Percentiles rank a stretch among this genome's conserved stretches.
Conservation (phyloP, 2,888 invertebrate genomes). For the Philereme transversata region DNA sequence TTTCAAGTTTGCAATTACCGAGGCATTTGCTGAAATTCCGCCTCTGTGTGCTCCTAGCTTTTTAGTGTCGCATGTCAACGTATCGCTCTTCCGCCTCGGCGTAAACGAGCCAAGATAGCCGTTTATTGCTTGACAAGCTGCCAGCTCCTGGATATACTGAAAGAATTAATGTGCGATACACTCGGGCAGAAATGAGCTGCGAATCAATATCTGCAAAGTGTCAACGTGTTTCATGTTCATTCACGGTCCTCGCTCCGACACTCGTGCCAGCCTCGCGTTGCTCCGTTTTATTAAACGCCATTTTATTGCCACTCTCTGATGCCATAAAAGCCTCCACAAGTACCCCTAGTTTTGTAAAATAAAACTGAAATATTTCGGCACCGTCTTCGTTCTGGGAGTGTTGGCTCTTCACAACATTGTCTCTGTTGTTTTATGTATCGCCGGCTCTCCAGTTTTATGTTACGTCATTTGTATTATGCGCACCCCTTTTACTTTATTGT, state of each 20-base stretch:
- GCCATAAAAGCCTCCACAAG: conserved; percentile 59
- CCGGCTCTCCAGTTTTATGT: conserved; percentile 60
- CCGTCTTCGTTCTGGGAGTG: conserved; percentile 58
- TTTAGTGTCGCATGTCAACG: conserved; percentile 59
- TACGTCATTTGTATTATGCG: conserved; percentile 58
- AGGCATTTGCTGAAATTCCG: conserved; percentile 59
- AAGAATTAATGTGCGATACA: conserved; percentile 56
- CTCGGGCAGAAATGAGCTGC: conserved; percentile 48
- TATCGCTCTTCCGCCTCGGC: conserved; percentile 67
- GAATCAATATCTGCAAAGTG: conserved; percentile 53
- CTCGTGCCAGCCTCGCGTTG: conserved; percentile 45
- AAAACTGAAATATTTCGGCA: conserved; percentile 62
- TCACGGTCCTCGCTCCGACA: conserved; percentile 36
- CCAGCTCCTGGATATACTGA: conserved; percentile 53
- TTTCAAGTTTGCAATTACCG: conserved; percentile 72
- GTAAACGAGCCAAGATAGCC: conserved; percentile 74
- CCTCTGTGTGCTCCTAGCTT: conserved; percentile 52
- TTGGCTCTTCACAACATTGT: conserved; percentile 59
- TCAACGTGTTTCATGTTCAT: conserved; percentile 48
- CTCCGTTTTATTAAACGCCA: conserved; percentile 61
- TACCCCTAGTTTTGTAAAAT: conserved; percentile 65
- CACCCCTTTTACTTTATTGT: conserved; percentile 56
- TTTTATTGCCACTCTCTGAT: conserved; percentile 57
- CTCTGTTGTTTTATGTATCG: conserved; percentile 67
- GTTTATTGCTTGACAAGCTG: conserved; percentile 74